Evolutionary conservation across 2,797 vertebrate genomes (phyloP).

Genomic region (Lepus oiostolus): DNA sequence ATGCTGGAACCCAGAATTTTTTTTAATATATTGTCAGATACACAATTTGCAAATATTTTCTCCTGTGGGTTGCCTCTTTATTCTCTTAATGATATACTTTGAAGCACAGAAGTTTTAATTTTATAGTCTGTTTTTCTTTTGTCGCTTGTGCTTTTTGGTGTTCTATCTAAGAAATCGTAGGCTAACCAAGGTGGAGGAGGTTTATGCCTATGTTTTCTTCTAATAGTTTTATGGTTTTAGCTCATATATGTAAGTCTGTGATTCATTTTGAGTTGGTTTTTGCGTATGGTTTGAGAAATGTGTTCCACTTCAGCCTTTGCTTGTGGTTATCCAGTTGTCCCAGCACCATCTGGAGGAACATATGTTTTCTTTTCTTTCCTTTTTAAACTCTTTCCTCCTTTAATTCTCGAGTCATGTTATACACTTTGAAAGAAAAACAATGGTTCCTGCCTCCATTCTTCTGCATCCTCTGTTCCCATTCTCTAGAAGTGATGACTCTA

Average conservation of each 20-base stretch:
- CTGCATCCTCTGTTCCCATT: background rate
- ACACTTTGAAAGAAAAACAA: slow-evolving; percentile 40
- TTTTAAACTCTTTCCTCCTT: slow-evolving; percentile 51
- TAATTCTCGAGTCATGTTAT: slow-evolving; percentile 54
- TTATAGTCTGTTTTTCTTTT: slow-evolving; percentile 33
- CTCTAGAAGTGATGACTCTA: background rate
- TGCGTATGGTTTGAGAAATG: slow-evolving; percentile 48
- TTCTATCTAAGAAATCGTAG: slow-evolving; percentile 12
- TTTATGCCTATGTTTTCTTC: background rate
- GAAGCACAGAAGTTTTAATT: slow-evolving; percentile 24
- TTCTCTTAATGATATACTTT: slow-evolving; percentile 47
- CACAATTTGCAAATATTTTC: slow-evolving; percentile 50
- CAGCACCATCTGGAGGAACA: slow-evolving; percentile 48
- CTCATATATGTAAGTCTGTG: background rate
- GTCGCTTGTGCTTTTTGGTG: slow-evolving; percentile 18
- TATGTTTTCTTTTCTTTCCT: slow-evolving; percentile 58
- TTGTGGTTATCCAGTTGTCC: slow-evolving; percentile 41
- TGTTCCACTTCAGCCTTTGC: slow-evolving; percentile 18
- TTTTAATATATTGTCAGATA: slow-evolving; percentile 44
- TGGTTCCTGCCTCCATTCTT: background rate
- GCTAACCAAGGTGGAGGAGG: background rate
- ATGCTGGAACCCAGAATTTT: background rate
- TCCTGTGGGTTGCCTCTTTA: background rate
- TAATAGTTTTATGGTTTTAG: slow-evolving; percentile 23
- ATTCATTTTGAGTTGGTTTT: slow-evolving; percentile 60